Base-by-base conservation (phyloP, 2,113 vertebrate species). In the Ariopsis seemanni region DNA sequence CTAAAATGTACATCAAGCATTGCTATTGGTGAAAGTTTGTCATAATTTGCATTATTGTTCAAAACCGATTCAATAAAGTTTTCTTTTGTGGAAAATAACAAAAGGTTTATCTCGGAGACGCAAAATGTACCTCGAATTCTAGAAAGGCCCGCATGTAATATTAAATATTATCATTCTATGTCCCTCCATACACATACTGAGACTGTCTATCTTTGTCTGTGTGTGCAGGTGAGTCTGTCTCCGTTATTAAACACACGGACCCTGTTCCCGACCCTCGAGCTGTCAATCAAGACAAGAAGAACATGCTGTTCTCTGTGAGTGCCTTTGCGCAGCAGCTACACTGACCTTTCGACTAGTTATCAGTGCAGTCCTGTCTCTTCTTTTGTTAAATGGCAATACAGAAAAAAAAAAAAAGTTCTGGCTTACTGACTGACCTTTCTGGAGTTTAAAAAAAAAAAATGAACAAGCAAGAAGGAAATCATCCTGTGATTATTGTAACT, bases 211-310 rank as follows among this genome's bases (percentile, higher is more conserved):
- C 53, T 50, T 30, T 48, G 34, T 81, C 42, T 14, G 15, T n/a
- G 18, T 12, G 60, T 91, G 48, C 86, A 99, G 98, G 98, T 88
- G 98, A 99, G 91, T 99, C 98, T 42, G 95, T 99, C 22, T 99
- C 98, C 10, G 96, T 99, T 88, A 99, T 99, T 91, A 99, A 99
- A 92, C 98, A 99, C 93, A 99, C 98, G 0, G 98, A 99, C 91
- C 98, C 98, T 0, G 98, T 99, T 55, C 98, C 98, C 34, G 98
- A 99, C 93, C 98, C 97, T 20, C 97, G 98, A 27, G 98, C 98
- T 57, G 98, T 99, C 82, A 99, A 99, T 92, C 98, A 99, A 88
- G 98, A 99, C 93, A 99, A 99, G 92, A 99, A 99, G 95, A 99
- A 99, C 92, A 99, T 99, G 98, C 96, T 99, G 48, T 99, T 99